Conservation (phyloP, 2,888 invertebrate species). For the Cecidostiba fungosa region DNA sequence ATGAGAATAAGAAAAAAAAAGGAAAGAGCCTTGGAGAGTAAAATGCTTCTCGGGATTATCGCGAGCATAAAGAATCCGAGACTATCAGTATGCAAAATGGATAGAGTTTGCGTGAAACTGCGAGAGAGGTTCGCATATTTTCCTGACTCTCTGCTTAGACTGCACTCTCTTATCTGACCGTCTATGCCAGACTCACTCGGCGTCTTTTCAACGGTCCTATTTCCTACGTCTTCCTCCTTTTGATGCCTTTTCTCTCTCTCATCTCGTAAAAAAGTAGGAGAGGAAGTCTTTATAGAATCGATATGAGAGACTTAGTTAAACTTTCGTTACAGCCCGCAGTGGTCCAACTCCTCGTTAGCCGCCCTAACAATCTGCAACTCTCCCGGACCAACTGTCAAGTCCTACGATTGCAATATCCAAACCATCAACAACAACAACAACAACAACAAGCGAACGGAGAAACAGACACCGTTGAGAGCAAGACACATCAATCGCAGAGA, state of each 20-base stretch:
- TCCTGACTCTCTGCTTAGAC: constrained; percentile 64
- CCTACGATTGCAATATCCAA: constrained; percentile 12
- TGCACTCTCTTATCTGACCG: not conserved
- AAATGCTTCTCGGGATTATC: constrained; percentile 25
- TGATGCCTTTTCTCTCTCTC: not conserved
- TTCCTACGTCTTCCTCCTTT: not conserved
- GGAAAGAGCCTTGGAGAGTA: not conserved
- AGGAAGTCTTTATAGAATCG: not conserved
- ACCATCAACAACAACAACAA: not conserved
- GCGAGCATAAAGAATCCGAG: constrained; percentile 30
- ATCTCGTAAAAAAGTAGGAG: not conserved
- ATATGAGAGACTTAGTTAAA: not conserved
- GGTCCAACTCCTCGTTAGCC: not conserved
- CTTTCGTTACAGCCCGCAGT: not conserved
- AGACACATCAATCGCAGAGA: not conserved
- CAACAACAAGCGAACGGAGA: not conserved
- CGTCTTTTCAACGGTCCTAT: not conserved
- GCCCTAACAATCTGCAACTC: not conserved
- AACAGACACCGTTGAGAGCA: not conserved
- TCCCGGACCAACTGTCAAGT: not conserved
- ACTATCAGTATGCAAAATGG: constrained; percentile 77
- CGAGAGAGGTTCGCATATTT: constrained; percentile 36
- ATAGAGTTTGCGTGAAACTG: constrained; percentile 72
- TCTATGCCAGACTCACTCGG: not conserved
- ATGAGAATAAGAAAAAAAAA: not conserved